Evolutionary conservation across 1,140 invertebrate genomes (phyloP).

Genomic region (Metopolophium dirhodum): DNA sequence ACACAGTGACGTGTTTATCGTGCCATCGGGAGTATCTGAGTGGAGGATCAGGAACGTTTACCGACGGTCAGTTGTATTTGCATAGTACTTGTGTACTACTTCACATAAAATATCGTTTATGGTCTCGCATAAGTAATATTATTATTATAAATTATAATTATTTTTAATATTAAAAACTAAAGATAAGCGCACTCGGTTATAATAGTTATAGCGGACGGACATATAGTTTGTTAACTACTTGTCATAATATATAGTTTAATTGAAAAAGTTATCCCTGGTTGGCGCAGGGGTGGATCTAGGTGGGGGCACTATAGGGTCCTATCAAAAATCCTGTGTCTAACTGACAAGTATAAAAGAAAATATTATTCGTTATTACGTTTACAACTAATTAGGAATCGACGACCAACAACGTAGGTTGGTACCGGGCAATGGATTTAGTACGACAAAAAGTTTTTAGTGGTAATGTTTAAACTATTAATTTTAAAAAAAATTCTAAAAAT

Average conservation of each 20-base stretch:
- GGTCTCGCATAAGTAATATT: neutral
- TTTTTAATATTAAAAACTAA: neutral
- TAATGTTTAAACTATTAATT: too few species aligned
- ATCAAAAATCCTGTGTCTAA: too few species aligned
- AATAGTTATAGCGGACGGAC: neutral
- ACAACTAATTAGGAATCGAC: too few species aligned
- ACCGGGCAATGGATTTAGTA: too few species aligned
- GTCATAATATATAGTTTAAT: neutral
- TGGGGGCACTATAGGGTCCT: too few species aligned
- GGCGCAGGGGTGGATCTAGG: too few species aligned
- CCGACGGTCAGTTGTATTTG: too few species aligned
- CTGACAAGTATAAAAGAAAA: too few species aligned
- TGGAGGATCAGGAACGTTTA: neutral
- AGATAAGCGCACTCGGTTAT: neutral
- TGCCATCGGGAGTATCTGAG: neutral
- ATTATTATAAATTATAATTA: neutral
- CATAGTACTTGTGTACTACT: neutral
- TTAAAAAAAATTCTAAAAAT: too few species aligned
- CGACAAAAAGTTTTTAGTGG: too few species aligned
- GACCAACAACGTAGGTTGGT: neutral
- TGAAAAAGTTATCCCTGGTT: neutral
- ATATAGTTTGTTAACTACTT: neutral
- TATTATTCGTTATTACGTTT: too few species aligned
- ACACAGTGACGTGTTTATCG: neutral
- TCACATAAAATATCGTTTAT: neutral